phyloP scores from a whole-genome alignment of 1,140 invertebrate genomes.

The Thaumatotibia leucotreta region DNA sequence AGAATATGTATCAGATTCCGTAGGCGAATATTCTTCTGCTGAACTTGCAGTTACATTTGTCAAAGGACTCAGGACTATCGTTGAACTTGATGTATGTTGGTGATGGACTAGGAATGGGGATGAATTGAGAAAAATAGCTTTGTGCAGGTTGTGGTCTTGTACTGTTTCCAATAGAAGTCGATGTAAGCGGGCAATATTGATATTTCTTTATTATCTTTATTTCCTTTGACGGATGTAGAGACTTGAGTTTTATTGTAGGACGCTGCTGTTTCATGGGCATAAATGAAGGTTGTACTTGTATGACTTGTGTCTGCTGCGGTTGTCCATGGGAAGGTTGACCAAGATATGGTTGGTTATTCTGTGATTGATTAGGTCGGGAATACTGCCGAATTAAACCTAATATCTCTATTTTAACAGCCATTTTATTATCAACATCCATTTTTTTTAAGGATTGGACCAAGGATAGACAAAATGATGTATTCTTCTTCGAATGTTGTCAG shows the following conservation, averaged over 20 bases:
- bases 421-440: conserved; percentile 18
- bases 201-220: not conserved
- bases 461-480: no score
- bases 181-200: not conserved
- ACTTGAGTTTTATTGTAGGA: not conserved
- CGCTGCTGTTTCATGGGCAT: not conserved
- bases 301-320: no score
- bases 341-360: not conserved
- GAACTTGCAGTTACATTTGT: conserved; percentile 13
- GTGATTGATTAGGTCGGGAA: conserved; percentile 2
- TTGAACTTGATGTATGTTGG: conserved; percentile 7
- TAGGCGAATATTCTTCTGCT: not conserved
- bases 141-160: no score
- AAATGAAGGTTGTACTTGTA: no score
- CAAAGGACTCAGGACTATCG: not conserved
- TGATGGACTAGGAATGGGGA: not conserved
- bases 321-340: not conserved
- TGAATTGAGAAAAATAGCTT: no score
- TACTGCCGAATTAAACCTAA: conserved; percentile 12
- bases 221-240: not conserved
- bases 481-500: no score
- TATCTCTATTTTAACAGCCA: conserved; percentile 21
- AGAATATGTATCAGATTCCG: no score
- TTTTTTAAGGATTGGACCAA: conserved; percentile 19
- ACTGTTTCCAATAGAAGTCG: no score